Evolutionary conservation across 2,797 vertebrate genomes (phyloP), one percentile per base, ranked within the genome.

Genomic region (Heliangelus exortis): DNA sequence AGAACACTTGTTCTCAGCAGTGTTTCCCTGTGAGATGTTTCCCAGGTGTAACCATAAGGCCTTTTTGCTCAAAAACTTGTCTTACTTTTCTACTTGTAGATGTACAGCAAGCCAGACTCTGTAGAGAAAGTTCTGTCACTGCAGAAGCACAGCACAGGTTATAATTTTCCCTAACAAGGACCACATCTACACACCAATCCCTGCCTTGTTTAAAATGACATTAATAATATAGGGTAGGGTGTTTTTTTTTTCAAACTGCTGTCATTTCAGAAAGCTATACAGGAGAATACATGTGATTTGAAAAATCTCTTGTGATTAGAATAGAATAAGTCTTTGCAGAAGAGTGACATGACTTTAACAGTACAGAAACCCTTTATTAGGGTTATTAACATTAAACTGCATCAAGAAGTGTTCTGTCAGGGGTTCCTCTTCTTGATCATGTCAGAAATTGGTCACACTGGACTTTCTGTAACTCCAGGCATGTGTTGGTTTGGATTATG

Each of bases 81-180:
- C 66, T 82, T 81, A 10, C 84, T 76, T 87, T 86, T 55, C 36
- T 62, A 45, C 23, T 41, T 4, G 0, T 26, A 66, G 62, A 69
- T 53, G 55, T 53, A 43, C 25, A 67, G 20, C 1, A 0, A 84
- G 51, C 67, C 53, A 45, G 58, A 47, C 75, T 77, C 57, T 29
- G 26, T 87, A 92, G 45, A 92, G 84, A 72, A 90, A 93, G 76
- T 72, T 85, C 90, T 95, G 85, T 90, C 91, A 91, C 78, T 92
- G 92, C 33, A 87, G 71, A 65, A 51, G 84, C 62, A 90, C 82
- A 83, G 54, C 66, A 45, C 68, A 95, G 87, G 66, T 95, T 21
- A 58, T 89, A 93, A 91, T 95, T 95, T 95, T 91, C 89, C 39
- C 62, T 96, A 93, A 94, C 86, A 93, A 96, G 85, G 54, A 75